phyloP scores from a whole-genome alignment of 2,113 vertebrate genomes.

The Condylura cristata region DNA sequence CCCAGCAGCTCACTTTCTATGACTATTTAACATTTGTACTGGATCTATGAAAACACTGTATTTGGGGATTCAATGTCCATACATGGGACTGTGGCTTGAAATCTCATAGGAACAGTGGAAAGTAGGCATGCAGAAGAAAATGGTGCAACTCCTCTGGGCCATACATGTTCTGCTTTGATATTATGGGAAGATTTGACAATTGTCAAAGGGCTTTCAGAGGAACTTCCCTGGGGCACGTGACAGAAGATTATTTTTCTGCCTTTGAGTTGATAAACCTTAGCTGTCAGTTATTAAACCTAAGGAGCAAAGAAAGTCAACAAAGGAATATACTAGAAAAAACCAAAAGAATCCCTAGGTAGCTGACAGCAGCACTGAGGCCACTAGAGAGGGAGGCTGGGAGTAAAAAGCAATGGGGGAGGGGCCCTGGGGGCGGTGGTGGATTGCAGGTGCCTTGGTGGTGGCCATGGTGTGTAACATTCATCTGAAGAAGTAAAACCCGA shows the following conservation, averaged over 20 bases:
- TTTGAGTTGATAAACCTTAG: not conserved
- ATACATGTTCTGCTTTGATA: not conserved
- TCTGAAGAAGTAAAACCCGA: too few relatives aligned
- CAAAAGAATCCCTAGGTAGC: too few relatives aligned
- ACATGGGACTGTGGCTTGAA: not conserved
- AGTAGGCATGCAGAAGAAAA: not conserved
- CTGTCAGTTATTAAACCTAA: not conserved
- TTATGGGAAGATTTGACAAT: not conserved
- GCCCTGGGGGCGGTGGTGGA: too few relatives aligned
- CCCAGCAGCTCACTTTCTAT: not conserved
- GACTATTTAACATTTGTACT: not conserved
- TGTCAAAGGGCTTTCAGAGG: not conserved
- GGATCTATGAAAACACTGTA: not conserved
- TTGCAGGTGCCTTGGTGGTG: too few relatives aligned
- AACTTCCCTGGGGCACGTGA: not conserved
- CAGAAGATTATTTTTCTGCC: not conserved
- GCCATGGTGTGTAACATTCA: too few relatives aligned
- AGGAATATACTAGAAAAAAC: too few relatives aligned
- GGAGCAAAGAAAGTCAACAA: not conserved
- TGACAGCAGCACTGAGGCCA: too few relatives aligned
- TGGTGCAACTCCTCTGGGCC: not conserved
- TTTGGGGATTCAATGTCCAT: not conserved
- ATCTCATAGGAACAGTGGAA: not conserved
- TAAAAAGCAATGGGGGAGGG: too few relatives aligned
- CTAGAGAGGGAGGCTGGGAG: too few relatives aligned